Conservation (phyloP, 2,797 vertebrate species). For the Diceros bicornis region DNA sequence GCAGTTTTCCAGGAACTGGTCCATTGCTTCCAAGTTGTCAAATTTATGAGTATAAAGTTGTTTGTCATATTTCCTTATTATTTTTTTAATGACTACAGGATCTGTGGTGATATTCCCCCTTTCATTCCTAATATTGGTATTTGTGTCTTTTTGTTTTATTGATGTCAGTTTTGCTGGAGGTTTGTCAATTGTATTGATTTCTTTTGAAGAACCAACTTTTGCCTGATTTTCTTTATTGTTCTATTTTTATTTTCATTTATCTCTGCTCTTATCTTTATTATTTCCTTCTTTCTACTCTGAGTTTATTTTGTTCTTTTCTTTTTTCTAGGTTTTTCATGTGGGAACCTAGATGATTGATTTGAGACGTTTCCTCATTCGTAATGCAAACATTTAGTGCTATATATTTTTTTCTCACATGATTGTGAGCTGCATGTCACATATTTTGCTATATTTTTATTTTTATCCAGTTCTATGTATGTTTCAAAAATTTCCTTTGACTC, state of each 20-base stretch:
- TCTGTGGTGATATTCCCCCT: not conserved
- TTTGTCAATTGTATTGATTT: constrained; percentile 35
- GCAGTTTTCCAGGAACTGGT: not conserved
- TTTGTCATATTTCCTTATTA: not conserved
- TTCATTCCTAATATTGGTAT: not conserved
- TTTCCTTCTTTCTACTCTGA: not conserved
- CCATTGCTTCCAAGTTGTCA: not conserved
- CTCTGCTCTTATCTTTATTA: not conserved
- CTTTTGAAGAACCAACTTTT: not conserved
- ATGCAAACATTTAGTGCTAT: not conserved
- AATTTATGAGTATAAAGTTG: not conserved
- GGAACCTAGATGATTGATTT: not conserved
- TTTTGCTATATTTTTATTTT: not conserved
- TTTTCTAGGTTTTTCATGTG: not conserved
- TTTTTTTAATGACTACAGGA: not conserved
- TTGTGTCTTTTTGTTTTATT: not conserved
- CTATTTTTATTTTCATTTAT: not conserved
- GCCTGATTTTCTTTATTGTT: not conserved
- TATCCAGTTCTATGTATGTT: not conserved
- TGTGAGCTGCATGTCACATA: not conserved
- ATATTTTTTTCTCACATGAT: not conserved
- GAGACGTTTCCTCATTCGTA: not conserved
- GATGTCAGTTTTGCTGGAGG: not conserved
- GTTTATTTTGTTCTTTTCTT: not conserved
- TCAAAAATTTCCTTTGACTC: not conserved